phyloP scores from a whole-genome alignment of 2,113 vertebrate species.

The Sturnus vulgaris region DNA sequence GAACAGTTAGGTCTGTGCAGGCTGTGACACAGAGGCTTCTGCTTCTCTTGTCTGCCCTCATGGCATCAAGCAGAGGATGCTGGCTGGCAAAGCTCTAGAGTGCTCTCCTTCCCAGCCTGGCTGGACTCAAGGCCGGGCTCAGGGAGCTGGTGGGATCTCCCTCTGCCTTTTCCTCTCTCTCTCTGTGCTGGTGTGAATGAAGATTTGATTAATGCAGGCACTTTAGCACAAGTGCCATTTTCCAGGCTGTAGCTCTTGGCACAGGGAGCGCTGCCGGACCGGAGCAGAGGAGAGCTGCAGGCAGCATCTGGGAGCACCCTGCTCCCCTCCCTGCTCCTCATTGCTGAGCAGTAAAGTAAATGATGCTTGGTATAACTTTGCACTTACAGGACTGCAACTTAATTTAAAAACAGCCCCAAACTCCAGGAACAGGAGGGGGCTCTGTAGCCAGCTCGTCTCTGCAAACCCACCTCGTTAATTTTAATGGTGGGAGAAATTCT shows the following conservation, averaged over 20 bases:
- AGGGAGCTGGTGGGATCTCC: neutral
- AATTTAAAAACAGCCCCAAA: slow-evolving; percentile 45
- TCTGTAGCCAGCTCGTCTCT: neutral
- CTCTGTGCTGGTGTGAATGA: slow-evolving; percentile 17
- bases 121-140: neutral
- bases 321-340: slow-evolving; percentile 26
- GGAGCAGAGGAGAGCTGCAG: neutral
- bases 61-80: neutral
- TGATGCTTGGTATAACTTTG: slow-evolving; percentile 61
- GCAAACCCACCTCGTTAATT: slow-evolving; percentile 67
- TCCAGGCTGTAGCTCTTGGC: slow-evolving; percentile 32
- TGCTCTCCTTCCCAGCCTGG: accelerated
- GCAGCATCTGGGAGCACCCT: neutral
- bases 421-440: slow-evolving; percentile 38
- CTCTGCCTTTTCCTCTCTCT: neutral
- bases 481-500: slow-evolving; percentile 63
- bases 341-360: slow-evolving; percentile 64
- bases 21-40: neutral
- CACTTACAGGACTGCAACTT: slow-evolving; percentile 48
- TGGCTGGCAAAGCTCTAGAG: neutral
- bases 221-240: slow-evolving; percentile 43
- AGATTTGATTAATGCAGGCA: slow-evolving; percentile 49
- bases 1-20: neutral
- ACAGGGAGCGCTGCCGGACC: neutral
- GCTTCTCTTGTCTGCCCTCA: accelerated